A percentile compares a stretch with the other conserved stretches of the same genome.
Evolutionary conservation across 2,888 invertebrate species (phyloP).

Genomic region (Byasa hedistus): DNA sequence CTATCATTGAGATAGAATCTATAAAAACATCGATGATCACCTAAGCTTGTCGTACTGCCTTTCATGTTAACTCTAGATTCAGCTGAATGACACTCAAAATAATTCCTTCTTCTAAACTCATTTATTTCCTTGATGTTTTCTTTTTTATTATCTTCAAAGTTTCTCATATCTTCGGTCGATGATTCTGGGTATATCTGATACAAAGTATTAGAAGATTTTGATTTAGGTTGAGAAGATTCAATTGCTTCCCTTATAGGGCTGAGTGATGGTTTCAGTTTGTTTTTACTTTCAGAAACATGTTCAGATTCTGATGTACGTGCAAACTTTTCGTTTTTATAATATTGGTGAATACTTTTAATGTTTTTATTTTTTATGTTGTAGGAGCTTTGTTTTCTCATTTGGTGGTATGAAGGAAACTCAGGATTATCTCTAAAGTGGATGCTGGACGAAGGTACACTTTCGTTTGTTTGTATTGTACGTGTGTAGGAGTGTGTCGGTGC

Average conservation of each 20-base stretch:
- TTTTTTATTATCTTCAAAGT: slow-evolving; percentile 43
- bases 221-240: slow-evolving; percentile 42
- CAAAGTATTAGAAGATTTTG: slow-evolving; percentile 34
- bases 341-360: slow-evolving; percentile 46
- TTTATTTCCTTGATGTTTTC: slow-evolving; percentile 52
- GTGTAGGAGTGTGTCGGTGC: too few species aligned
- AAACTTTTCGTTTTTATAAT: slow-evolving; percentile 67
- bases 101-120: slow-evolving; percentile 78
- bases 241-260: slow-evolving; percentile 60
- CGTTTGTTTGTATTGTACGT: neutral
- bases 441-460: neutral
- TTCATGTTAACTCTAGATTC: slow-evolving; percentile 53
- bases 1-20: slow-evolving; percentile 80
- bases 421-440: neutral
- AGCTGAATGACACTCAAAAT: slow-evolving; percentile 82
- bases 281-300: slow-evolving; percentile 40
- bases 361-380: slow-evolving; percentile 11
- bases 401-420: neutral
- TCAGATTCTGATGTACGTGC: slow-evolving; percentile 49
- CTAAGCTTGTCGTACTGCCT: slow-evolving; percentile 46
- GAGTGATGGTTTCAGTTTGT: slow-evolving; percentile 42
- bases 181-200: slow-evolving; percentile 45
- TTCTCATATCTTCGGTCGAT: slow-evolving; percentile 43
- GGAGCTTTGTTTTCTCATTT: slow-evolving; percentile 6
- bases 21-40: slow-evolving; percentile 74